These are phyloP conservation scores for Delphinus delphis DNA, from an alignment of 2,113 vertebrate genomes.

Conservation along the genomic window DNA sequence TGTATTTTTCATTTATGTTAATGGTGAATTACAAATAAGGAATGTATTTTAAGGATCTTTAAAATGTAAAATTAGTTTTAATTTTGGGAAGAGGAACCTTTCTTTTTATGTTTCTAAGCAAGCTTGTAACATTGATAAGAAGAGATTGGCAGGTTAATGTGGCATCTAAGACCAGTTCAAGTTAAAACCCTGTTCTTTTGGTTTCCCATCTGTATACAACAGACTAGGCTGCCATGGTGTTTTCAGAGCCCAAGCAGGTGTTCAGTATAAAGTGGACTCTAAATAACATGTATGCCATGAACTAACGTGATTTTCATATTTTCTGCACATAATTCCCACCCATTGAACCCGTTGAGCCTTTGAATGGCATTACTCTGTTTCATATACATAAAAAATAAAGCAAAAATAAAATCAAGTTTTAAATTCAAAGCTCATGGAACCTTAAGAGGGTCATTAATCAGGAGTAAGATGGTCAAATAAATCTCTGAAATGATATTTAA, in stretches of 20 bases:
- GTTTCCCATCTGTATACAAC: not conserved
- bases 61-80: slow-evolving; percentile 42
- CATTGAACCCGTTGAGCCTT: not conserved
- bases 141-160: not conserved
- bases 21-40: slow-evolving; percentile 21
- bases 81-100: not conserved
- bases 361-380: not conserved
- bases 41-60: slow-evolving; percentile 46
- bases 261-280: not conserved
- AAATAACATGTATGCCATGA: not conserved
- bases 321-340: not conserved
- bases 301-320: not conserved
- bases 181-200: not conserved
- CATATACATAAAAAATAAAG: not conserved
- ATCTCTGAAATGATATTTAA: not conserved
- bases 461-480: not conserved
- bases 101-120: not conserved
- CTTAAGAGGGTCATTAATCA: not conserved
- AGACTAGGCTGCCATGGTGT: not conserved
- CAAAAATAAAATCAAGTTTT: not conserved
- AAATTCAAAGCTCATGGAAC: not conserved
- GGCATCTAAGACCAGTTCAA: not conserved
- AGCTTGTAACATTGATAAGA: not conserved
- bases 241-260: not conserved
- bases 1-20: slow-evolving; percentile 31